Evolutionary conservation across 2,888 invertebrate genomes (phyloP), one percentile per base, ranked within the genome.

Genomic region (Cheilosia vulpina): DNA sequence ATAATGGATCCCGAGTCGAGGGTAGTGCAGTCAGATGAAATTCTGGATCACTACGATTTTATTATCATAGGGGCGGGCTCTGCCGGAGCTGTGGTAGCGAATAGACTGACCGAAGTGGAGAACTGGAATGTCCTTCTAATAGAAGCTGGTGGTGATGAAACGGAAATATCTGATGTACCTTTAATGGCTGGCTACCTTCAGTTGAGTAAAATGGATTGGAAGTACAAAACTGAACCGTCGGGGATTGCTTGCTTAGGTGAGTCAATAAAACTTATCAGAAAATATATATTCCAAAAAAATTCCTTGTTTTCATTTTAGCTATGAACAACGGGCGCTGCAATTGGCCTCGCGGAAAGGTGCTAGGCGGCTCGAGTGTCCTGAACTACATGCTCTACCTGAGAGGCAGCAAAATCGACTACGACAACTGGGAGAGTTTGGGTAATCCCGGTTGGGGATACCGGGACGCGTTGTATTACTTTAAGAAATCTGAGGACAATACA

Each of bases 381-480:
- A 98, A 98, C 92, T 97, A 97, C 91, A 98, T 98, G 98, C 93
- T 98, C 0, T 98, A 98, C 89, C 93, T 98, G 4, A 93, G 98
- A 73, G 98, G 98, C 0, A 98, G 98, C 90, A 96, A 95, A 88
- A 95, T 94, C 87, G 98, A 98, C 91, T 98, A 98, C 91, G 97
- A 98, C 90, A 93, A 93, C 0, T 98, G 98, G 98, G 97, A 98
- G 90, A 93, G 94, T 0, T 91, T 95, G 79, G 98, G 98, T 0
- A 97, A 97, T 90, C 94, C 95, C 1, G 98, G 98, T 1, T 98
- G 98, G 98, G 95, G 96, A 4, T 96, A 95, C 88, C 94, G 95
- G 66, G 96, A 97, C 87, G 96, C 95, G 0, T 92, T 97, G 9
- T 94, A 96, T 88, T 97, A 97, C 89, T 97, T 97, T 91, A 97